Evolutionary conservation across 2,113 vertebrate species (phyloP), one percentile per base, ranked within the genome.

Genomic region (Pristiophorus japonicus): DNA sequence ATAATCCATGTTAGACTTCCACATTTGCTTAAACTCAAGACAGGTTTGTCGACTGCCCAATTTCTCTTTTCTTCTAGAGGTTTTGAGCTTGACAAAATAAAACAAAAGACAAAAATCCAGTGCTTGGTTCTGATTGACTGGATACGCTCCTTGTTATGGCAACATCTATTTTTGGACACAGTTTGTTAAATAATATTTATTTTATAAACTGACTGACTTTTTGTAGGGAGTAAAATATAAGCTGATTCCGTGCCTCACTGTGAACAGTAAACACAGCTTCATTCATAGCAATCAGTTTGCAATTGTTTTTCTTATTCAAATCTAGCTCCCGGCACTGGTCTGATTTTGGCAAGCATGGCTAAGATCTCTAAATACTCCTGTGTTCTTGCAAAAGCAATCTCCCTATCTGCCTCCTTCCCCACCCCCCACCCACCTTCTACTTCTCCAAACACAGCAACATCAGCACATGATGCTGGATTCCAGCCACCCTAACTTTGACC

Each of bases 221-320:
- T 90, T 90, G 14, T 59, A 34, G 30, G 30, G 51, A 90, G 14
- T 30, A 51, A 88, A 88, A 55, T 59, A 59, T 34, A 59, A 14
- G 12, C 55, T 90, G 27, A 6, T 90, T 90, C 51, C 3, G 11
- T 90, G 11, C 51, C 20, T 62, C 14, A 90, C 30, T 90, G 73
- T 75, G 27, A 90, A 62, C 55, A 90, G 4, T 62, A 34, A 90
- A 90, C 55, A 34, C 87, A 62, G 87, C 3, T 59, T 90, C n/a
- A 66, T 65, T 94, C 7, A 8, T 42, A 42, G 4, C 62, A 12
- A 65, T n/a, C 16, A 42, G n/a, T 66, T 94, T 22, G 63, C 30
- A n/a, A 91, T 94, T 94, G n/a, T 45, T 94, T 94, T 38, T 94
- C n/a, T 65, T 45, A 66, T 34, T 51, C 55, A 88, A 88, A 88